Percentiles rank a stretch among this genome's conserved stretches.
Conservation (phyloP, 2,797 vertebrate genomes). For the Clarias laeviceps region DNA sequence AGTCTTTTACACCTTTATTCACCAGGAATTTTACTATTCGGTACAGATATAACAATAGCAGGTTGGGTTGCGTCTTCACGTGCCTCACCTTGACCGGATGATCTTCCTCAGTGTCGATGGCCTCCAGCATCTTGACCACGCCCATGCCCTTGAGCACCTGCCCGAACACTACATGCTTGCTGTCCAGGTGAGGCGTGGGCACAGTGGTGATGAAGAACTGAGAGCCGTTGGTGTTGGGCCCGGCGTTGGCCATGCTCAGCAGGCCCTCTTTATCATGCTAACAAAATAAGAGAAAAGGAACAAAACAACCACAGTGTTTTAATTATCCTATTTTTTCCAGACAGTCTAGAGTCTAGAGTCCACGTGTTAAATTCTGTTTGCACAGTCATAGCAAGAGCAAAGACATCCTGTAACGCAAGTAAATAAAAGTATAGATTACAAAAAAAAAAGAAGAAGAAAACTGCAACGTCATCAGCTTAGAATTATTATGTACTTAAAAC, state of each 20-base stretch:
- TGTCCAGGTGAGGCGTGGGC: conserved; percentile 89
- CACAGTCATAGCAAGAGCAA: background rate
- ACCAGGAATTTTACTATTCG: too few relatives aligned
- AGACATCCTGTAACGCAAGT: background rate
- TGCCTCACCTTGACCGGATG: conserved; percentile 83
- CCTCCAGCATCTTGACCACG: conserved; percentile 86
- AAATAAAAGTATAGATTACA: background rate
- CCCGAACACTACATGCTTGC: conserved; percentile 94
- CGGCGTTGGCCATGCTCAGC: conserved; percentile 96
- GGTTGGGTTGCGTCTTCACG: background rate
- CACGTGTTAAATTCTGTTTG: background rate
- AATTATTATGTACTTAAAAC: background rate
- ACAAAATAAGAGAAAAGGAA: background rate
- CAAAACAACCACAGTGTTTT: background rate
- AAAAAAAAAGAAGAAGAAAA: background rate
- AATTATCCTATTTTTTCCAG: background rate
- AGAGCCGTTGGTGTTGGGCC: conserved; percentile 90
- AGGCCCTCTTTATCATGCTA: conserved; percentile 89
- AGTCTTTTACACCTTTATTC: too few relatives aligned
- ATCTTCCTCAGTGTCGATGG: conserved; percentile 84
- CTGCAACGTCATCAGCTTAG: too few relatives aligned
- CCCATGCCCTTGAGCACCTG: conserved; percentile 92
- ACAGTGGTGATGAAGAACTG: conserved; percentile 97
- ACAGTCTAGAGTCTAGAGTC: background rate
- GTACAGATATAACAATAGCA: background rate